phyloP scores from a whole-genome alignment of 2,797 vertebrate genomes.

The Tokudaia muenninki region DNA sequence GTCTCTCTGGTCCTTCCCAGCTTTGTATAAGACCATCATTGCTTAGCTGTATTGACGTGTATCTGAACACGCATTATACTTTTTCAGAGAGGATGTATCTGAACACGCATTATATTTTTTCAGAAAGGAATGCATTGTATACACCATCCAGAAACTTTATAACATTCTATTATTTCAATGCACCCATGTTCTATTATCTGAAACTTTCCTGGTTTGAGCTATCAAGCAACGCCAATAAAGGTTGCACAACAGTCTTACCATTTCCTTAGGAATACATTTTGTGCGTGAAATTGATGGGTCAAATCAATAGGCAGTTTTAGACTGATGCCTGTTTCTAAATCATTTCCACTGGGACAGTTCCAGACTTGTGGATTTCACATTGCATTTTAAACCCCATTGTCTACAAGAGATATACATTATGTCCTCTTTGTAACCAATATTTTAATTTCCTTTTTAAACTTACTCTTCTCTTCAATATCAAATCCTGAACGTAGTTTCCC shows the following conservation, averaged over 20 bases:
- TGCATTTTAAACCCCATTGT: conserved; percentile 32
- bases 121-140: background rate
- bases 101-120: conserved; percentile 30
- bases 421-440: conserved; percentile 13
- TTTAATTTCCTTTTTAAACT: background rate
- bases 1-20: rapidly evolving
- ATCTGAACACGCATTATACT: conserved; percentile 32
- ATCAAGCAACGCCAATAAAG: background rate
- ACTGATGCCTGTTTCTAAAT: background rate
- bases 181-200: conserved; percentile 22
- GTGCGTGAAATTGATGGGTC: background rate
- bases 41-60: background rate
- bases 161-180: conserved; percentile 9
- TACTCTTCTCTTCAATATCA: background rate
- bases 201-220: conserved; percentile 18
- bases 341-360: background rate
- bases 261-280: conserved; percentile 12
- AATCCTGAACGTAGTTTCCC: background rate
- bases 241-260: background rate
- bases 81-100: conserved; percentile 28
- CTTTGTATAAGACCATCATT: background rate
- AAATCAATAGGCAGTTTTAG: conserved; percentile 26
- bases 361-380: conserved; percentile 9
- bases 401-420: conserved; percentile 14
- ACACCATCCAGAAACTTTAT: conserved; percentile 28